Base-by-base conservation (phyloP, 2,113 vertebrate species). In the Chaetorhynchus papuensis region DNA sequence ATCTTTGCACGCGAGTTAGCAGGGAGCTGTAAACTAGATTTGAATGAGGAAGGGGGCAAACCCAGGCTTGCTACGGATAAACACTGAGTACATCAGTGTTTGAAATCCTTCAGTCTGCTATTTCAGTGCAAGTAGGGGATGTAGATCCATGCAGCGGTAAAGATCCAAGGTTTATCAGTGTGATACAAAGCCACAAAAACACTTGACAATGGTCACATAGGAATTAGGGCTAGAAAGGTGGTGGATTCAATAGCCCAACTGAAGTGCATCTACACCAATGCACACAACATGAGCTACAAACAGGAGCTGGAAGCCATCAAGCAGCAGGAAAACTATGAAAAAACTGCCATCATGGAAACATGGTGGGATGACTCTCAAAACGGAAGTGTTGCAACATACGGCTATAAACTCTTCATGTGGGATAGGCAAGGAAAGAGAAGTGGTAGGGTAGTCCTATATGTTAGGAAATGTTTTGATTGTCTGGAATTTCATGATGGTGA, bases 231-330 rank as follows among this genome's bases (percentile, higher is more conserved):
- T 47, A 30, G 11, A 71, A 26, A 41, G 2, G 10, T 31, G 35
- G 7, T 42, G 35, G 13, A 41, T 63, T 42, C 42, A 49, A 9
- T 18, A 49, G 5, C 9, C 65, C 56, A 63, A 1, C 19, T 41
- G 20, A 47, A 35, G 20, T 53, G 23, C 33, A 45, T n/a, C 28
- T 63, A 30, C 20, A 54, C 24, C 15, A 39, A 39, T 16, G 39
- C 16, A n/a, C 39, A 26, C 19, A 61, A 13, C n/a, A 24, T n/a
- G 47, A 53, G 15, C 23, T n/a, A 41, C 24, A 53, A 54, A 28
- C 13, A 47, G 23, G 15, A 61, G 12, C 13, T 45, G 24, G n/a
- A 45, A 41, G 54, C 28, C 47, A 39, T 15, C 0, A 0, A 45
- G 23, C 23, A 56, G 13, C 15, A 49, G 41, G 11, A 80, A 56